Evolutionary conservation across 2,797 vertebrate genomes (phyloP).

Genomic region (Agapornis canus): DNA sequence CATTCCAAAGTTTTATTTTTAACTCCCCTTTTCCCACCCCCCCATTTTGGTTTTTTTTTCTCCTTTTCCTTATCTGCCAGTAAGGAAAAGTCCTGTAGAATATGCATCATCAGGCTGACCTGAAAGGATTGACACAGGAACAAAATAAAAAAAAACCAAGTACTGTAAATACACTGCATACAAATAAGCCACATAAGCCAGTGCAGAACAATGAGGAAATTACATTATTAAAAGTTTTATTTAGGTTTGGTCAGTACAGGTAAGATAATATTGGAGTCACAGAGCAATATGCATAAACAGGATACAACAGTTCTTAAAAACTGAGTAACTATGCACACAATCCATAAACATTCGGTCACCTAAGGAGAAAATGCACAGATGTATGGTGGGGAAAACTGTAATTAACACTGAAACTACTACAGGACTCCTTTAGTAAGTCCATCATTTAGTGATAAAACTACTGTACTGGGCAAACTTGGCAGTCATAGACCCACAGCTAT

Average conservation of each 20-base stretch:
- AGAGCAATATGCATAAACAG: conserved; percentile 96
- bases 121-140: background rate
- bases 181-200: background rate
- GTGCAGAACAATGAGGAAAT: conserved; percentile 51
- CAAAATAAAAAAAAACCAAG: background rate
- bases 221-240: conserved; percentile 98
- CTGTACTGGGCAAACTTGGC: conserved; percentile 87
- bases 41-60: background rate
- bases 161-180: conserved; percentile 6
- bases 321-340: conserved; percentile 90
- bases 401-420: conserved; percentile 88
- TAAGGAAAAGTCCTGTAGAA: background rate
- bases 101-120: background rate
- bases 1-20: background rate
- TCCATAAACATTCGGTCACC: conserved; percentile 88
- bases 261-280: conserved; percentile 96
- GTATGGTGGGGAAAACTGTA: conserved; percentile 85
- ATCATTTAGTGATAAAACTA: conserved; percentile 83
- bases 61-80: background rate
- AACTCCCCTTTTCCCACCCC: background rate
- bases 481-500: conserved; percentile 79
- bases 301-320: conserved; percentile 91
- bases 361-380: conserved; percentile 86
- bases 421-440: conserved; percentile 85
- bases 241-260: conserved; percentile 99